Base-by-base conservation (phyloP, 2,797 vertebrate species). In the Oceanodroma leucorhoa region DNA sequence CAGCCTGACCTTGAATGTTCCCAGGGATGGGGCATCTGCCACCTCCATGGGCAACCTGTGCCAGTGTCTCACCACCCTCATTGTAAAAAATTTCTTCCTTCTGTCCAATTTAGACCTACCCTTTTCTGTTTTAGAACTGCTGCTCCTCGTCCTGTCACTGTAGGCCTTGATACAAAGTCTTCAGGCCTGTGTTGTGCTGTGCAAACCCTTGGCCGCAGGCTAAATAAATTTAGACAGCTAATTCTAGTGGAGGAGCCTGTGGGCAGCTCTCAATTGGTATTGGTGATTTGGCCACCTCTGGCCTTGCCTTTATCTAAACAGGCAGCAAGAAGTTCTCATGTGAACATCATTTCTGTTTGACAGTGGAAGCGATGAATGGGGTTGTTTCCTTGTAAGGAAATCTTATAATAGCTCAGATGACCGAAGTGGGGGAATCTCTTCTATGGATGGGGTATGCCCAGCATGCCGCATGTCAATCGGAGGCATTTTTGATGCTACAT, bases 321-420 rank as follows among this genome's bases (percentile, higher is more conserved):
- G 46, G 24, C 65, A 72, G 20, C 23, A 5, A 43, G 57, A 83
- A 61, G 17, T 65, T 50, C 45, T 66, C 8, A 5, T 11, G 53
- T 30, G 43, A 46, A 4, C 21, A 4, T 15, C 41, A 30, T 40
- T 73, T 43, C 29, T 34, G 6, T n/a, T 20, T 53, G 41, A 36
- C 54, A 38, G 16, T 11, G 2, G 10, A 43, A 26, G 6, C 0
- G 0, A 14, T 5, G 5, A 62, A 22, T 10, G 43, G 12, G 3
- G 8, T n/a, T 12, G 30, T 27, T 41, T 11, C 29, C 9, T 17
- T 23, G 20, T 18, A 34, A 50, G 21, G 0, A 64, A 53, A 41
- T 55, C 30, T 30, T 51, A 0, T n/a, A 54, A 8, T 17, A 38
- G 13, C 5, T 5, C 3, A 2, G 41, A 34, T 58, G 0, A 38